These are phyloP conservation scores for Acyrthosiphon pisum DNA, from an alignment of 1,140 invertebrate genomes.

Conservation along the genomic window DNA sequence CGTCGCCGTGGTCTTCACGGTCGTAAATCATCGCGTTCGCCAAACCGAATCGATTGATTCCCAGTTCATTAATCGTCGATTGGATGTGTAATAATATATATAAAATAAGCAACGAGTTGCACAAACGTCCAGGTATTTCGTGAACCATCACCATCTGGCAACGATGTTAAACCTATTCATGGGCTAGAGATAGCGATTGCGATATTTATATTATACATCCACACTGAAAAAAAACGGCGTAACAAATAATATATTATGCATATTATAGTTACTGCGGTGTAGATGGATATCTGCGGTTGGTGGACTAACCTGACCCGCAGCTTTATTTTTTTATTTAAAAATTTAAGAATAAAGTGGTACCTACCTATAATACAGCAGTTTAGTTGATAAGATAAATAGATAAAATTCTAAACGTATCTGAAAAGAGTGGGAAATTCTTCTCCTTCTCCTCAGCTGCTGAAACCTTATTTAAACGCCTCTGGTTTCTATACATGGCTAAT, in stretches of 20 bases:
- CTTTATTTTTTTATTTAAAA: background rate
- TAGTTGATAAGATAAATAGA: background rate
- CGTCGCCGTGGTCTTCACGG: background rate
- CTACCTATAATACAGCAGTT: background rate
- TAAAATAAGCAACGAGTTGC: background rate
- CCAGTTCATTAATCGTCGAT: conserved; percentile 6
- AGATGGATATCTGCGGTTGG: background rate
- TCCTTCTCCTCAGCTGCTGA: background rate
- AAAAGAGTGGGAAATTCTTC: background rate
- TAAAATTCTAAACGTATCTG: background rate
- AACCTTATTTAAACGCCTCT: background rate
- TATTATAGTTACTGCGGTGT: background rate
- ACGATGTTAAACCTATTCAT: background rate
- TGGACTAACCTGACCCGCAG: background rate
- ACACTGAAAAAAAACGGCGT: background rate
- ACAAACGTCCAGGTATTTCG: background rate
- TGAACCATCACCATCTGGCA: background rate
- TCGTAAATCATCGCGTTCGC: conserved; percentile 32
- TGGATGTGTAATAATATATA: background rate
- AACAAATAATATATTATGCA: background rate
- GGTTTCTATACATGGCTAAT: no score
- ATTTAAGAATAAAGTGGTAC: background rate
- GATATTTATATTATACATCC: background rate
- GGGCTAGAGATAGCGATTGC: background rate
- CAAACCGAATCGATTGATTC: conserved; percentile 37